A percentile compares a stretch with the other conserved stretches of the same genome.
Conservation (phyloP, 2,113 vertebrate species). For the Nematolebias whitei region DNA sequence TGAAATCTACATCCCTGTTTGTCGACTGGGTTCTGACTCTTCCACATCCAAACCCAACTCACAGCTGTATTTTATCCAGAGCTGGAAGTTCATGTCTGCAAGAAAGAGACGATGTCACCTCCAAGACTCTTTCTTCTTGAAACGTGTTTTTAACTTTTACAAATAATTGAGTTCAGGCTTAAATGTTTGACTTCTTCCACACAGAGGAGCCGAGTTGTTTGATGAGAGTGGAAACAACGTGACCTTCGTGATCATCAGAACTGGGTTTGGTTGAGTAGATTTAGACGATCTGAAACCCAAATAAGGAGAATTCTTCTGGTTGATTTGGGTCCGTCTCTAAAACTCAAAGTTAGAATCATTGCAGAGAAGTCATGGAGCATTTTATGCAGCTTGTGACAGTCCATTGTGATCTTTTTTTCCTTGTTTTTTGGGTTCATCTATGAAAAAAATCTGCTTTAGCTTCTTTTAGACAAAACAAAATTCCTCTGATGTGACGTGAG, state of each 20-base stretch:
- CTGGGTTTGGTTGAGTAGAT: conserved; percentile 9
- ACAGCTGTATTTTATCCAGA: too few relatives aligned
- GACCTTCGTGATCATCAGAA: conserved; percentile 12
- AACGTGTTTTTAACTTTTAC: background rate
- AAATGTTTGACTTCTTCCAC: conserved; percentile 2
- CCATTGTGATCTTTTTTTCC: background rate
- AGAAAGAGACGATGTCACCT: too few relatives aligned
- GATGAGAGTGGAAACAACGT: conserved; percentile 2
- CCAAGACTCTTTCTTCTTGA: too few relatives aligned
- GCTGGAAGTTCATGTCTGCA: background rate
- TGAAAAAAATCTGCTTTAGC: background rate
- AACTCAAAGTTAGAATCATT: background rate
- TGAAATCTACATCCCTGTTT: background rate
- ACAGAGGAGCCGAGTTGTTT: background rate
- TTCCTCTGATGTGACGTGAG: too few relatives aligned
- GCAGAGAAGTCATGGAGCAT: too few relatives aligned
- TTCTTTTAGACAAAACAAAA: too few relatives aligned
- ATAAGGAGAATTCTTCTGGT: conserved; percentile 44
- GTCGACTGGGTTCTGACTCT: background rate
- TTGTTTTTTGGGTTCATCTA: background rate
- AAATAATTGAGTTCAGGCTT: background rate
- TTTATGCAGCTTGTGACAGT: background rate
- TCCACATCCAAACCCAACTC: too few relatives aligned
- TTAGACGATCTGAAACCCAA: conserved; percentile 11
- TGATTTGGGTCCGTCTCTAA: background rate